These are phyloP conservation scores for Anabacerthia variegaticeps DNA, from an alignment of 2,797 vertebrate genomes.

Conservation along the genomic window DNA sequence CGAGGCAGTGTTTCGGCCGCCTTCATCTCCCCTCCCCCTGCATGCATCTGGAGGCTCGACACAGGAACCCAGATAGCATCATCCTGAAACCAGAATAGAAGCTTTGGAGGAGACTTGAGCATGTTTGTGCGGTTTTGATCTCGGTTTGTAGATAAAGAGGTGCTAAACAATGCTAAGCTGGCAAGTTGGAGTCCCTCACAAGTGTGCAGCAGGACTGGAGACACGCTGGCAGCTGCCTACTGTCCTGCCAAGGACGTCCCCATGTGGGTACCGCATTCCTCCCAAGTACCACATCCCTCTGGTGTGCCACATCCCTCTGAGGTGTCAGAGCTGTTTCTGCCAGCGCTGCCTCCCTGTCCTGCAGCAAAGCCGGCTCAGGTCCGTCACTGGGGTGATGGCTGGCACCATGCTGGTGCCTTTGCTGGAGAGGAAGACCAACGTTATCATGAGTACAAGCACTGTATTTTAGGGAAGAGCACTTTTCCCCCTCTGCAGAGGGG, in stretches of 20 bases:
- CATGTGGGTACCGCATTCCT: rapidly evolving
- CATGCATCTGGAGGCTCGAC: conserved; percentile 33
- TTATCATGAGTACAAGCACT: rapidly evolving
- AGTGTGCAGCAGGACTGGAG: background rate
- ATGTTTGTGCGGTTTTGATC: conserved; percentile 48
- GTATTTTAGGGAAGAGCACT: background rate
- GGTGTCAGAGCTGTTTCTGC: background rate
- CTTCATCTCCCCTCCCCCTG: conserved; percentile 41
- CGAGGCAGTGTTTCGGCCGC: background rate
- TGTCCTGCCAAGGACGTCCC: rapidly evolving
- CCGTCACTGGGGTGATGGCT: rapidly evolving
- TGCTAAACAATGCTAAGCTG: conserved; percentile 33
- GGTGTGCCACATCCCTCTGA: background rate
- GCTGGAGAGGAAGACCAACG: background rate
- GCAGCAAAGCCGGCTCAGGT: rapidly evolving
- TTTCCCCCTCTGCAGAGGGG: background rate
- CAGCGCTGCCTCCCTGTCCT: background rate
- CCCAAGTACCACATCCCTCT: background rate
- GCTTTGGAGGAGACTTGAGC: conserved; percentile 43
- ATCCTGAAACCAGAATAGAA: conserved; percentile 70
- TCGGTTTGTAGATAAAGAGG: conserved; percentile 64
- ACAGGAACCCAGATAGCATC: conserved; percentile 69
- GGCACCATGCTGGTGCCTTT: background rate
- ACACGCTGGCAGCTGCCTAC: background rate
- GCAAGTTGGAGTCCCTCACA: background rate